These are phyloP conservation scores for Sarcoramphus papa DNA, from an alignment of 2,797 vertebrate species.

Conservation along the genomic window DNA sequence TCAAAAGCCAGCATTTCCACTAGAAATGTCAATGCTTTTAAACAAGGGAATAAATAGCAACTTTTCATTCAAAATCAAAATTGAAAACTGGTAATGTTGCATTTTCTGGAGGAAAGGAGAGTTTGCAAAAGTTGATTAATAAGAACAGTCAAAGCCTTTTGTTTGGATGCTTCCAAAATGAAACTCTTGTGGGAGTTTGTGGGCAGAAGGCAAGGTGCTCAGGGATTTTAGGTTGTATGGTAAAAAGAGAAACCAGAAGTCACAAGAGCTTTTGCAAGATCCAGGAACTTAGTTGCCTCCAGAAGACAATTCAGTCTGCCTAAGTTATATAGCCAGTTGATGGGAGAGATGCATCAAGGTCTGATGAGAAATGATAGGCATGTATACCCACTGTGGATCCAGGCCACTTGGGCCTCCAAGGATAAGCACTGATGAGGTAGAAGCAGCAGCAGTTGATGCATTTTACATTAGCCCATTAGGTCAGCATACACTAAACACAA, in stretches of 20 bases:
- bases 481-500: fast-evolving
- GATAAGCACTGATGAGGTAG: not conserved
- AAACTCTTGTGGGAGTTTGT: not conserved
- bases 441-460: not conserved
- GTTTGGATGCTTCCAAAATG: not conserved
- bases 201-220: not conserved
- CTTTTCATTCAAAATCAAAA: not conserved
- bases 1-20: not conserved
- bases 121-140: not conserved
- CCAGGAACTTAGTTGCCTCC: not conserved
- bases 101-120: not conserved
- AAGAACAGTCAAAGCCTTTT: not conserved
- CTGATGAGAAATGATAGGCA: not conserved
- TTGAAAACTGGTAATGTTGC: not conserved
- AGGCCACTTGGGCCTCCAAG: not conserved
- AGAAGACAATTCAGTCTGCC: not conserved
- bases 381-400: not conserved
- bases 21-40: not conserved
- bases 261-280: not conserved
- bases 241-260: not conserved
- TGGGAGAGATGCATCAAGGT: not conserved
- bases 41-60: not conserved
- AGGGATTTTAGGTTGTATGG: not conserved
- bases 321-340: not conserved
- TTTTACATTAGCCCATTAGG: not conserved